A percentile compares a stretch with the other conserved stretches of the same genome.
phyloP scores from a whole-genome alignment of 35 echinoderm and acorn worm genomes.

The Heliocidaris tuberculata region DNA sequence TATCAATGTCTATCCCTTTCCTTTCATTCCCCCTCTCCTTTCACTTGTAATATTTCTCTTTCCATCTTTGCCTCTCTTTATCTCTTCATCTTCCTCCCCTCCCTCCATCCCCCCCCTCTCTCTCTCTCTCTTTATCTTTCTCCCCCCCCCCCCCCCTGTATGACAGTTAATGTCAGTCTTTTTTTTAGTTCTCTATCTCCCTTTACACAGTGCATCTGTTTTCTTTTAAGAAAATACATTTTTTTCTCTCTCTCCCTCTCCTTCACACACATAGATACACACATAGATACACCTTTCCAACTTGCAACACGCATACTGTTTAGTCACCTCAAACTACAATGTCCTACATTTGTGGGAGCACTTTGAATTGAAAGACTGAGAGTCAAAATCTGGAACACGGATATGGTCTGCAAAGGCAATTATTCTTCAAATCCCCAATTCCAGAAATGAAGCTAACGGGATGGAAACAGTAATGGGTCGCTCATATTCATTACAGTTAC shows the following conservation, averaged over 20 bases:
- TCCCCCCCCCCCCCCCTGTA: too few species aligned
- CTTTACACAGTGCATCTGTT: too few species aligned
- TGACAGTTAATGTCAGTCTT: too few species aligned
- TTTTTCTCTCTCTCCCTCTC: background rate
- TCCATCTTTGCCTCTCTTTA: too few species aligned
- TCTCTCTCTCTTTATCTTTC: too few species aligned
- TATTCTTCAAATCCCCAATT: background rate
- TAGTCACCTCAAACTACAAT: background rate
- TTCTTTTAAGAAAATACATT: too few species aligned
- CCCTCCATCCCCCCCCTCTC: too few species aligned
- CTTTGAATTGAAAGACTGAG: background rate
- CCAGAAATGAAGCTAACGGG: background rate
- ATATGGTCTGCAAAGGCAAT: background rate
- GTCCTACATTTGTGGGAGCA: background rate
- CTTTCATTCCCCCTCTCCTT: background rate
- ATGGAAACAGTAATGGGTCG: constrained; percentile 9
- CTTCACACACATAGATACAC: too few species aligned
- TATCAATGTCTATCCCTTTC: background rate
- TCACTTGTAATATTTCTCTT: too few species aligned
- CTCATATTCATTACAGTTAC: constrained; percentile 7
- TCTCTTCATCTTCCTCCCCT: too few species aligned
- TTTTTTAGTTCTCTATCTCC: too few species aligned
- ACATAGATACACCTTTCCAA: background rate
- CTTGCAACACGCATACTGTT: background rate
- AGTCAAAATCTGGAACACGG: background rate